These are phyloP conservation scores for Spea hammondii DNA, from an alignment of 2,797 vertebrate species.

Conservation along the genomic window DNA sequence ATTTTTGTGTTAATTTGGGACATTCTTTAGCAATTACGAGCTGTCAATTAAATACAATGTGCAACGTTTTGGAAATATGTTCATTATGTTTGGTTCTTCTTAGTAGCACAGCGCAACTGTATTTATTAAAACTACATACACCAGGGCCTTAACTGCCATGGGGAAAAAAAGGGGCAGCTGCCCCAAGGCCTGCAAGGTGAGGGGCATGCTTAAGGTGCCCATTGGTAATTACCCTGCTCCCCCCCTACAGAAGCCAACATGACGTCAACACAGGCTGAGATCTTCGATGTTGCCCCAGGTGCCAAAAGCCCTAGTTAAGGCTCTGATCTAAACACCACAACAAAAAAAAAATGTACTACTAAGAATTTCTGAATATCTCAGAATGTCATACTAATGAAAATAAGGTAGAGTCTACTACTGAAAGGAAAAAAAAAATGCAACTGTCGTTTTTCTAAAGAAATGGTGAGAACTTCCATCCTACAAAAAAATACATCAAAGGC, in stretches of 20 bases:
- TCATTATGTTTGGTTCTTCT: not conserved
- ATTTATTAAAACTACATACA: not conserved
- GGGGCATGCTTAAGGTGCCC: too few species aligned
- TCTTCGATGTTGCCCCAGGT: too few species aligned
- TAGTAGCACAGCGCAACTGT: not conserved
- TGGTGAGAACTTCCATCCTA: conserved; percentile 42
- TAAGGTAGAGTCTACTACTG: conserved; percentile 31
- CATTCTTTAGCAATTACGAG: not conserved
- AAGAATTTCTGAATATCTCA: conserved; percentile 9
- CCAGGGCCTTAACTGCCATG: not conserved
- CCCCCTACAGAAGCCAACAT: too few species aligned
- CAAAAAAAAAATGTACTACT: not conserved
- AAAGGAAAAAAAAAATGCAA: conserved; percentile 22
- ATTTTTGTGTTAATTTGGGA: conserved; percentile 47
- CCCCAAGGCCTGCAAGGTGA: too few species aligned
- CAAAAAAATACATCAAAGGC: conserved; percentile 48
- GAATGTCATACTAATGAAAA: conserved; percentile 25
- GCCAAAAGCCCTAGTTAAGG: too few species aligned
- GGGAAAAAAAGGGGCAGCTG: too few species aligned
- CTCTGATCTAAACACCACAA: too few species aligned
- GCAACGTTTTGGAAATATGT: not conserved
- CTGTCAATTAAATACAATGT: not conserved
- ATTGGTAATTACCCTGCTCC: too few species aligned
- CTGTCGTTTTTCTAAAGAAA: conserved; percentile 43
- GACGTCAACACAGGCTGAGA: too few species aligned